These are phyloP conservation scores for Lophura nycthemera DNA, from an alignment of 2,113 vertebrate genomes.

Conservation along the genomic window DNA sequence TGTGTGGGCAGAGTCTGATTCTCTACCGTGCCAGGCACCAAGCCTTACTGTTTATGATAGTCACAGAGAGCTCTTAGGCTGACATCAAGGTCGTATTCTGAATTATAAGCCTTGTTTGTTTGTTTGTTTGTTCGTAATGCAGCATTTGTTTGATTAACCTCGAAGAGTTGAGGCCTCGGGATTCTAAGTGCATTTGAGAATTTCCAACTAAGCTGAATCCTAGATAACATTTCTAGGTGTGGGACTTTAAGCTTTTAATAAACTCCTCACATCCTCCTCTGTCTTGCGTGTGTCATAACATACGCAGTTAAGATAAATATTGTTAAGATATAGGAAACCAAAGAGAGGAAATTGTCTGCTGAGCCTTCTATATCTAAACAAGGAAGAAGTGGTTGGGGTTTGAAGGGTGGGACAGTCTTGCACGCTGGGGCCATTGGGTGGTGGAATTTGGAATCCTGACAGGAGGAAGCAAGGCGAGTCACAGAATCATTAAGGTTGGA, in stretches of 20 bases:
- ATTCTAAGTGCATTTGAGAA: background rate
- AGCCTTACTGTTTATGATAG: fast-evolving
- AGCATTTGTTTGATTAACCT: background rate
- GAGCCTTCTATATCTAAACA: background rate
- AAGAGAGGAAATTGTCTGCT: background rate
- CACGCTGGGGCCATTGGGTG: background rate
- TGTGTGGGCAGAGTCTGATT: background rate
- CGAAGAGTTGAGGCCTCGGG: background rate
- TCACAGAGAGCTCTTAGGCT: fast-evolving
- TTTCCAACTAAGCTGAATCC: background rate
- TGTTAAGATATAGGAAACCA: background rate
- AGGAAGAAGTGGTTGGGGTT: background rate
- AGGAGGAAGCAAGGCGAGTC: background rate
- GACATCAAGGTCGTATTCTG: background rate
- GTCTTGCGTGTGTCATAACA: background rate
- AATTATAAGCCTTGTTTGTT: fast-evolving
- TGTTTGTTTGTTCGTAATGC: background rate
- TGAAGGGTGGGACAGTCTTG: background rate
- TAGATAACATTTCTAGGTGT: background rate
- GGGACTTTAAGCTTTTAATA: background rate
- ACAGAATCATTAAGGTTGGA: no score
- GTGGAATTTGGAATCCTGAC: background rate
- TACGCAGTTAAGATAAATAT: background rate
- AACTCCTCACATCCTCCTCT: background rate
- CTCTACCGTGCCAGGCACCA: background rate